Percentiles rank a stretch among this genome's conserved stretches.
Evolutionary conservation across 2,113 vertebrate genomes (phyloP).

Genomic region (Mohoua ochrocephala): DNA sequence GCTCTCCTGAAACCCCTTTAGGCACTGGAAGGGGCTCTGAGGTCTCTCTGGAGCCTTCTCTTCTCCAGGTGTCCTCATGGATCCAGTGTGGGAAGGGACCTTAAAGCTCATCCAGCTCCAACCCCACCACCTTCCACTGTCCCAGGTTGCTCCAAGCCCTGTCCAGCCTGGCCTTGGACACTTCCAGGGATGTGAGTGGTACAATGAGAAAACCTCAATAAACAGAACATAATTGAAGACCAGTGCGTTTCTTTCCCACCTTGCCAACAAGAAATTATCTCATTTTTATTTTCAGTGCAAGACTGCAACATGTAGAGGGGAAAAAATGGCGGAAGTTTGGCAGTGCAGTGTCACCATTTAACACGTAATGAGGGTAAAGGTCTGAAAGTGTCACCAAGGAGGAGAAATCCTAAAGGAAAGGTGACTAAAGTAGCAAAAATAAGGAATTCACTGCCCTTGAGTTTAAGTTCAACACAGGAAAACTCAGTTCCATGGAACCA

Average conservation of each 20-base stretch:
- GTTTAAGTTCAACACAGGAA: neutral
- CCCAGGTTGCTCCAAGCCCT: neutral
- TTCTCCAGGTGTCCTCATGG: neutral
- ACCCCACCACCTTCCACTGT: neutral
- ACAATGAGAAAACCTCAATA: neutral
- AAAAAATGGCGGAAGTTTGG: neutral
- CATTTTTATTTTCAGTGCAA: neutral
- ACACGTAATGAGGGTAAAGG: neutral
- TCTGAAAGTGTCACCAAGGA: neutral
- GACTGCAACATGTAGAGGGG: neutral
- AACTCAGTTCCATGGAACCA: neutral
- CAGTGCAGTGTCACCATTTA: neutral
- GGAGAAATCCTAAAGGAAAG: neutral
- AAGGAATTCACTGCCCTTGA: neutral
- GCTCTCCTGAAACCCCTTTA: too few species aligned
- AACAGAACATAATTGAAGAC: neutral
- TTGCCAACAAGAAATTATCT: neutral
- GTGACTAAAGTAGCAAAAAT: neutral
- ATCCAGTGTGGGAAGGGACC: neutral
- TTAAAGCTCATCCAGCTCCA: neutral
- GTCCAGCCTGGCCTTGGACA: neutral
- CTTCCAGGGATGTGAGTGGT: neutral
- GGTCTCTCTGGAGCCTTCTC: neutral
- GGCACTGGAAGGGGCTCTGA: neutral
- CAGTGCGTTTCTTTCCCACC: neutral